phyloP scores from a whole-genome alignment of 2,797 vertebrate genomes.

The Parotocinclus haroldoi region DNA sequence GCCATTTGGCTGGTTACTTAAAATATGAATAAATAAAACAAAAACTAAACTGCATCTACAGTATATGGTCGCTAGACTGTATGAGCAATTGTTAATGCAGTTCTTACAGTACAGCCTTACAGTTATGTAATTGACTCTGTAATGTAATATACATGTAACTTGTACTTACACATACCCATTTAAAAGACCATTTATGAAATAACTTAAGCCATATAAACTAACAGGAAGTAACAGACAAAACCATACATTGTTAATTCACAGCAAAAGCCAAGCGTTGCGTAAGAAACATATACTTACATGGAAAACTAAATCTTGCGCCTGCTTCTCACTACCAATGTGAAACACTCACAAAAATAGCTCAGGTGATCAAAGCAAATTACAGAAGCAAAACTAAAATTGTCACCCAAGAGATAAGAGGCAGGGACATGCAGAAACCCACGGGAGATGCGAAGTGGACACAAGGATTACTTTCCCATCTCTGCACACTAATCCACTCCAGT shows the following conservation, averaged over 20 bases:
- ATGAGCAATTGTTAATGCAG: too few species aligned
- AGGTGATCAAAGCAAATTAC: constrained; percentile 54
- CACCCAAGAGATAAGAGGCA: constrained; percentile 47
- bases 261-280: neutral
- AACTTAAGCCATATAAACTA: neutral
- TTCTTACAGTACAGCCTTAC: too few species aligned
- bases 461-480: constrained; percentile 45
- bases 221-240: constrained; percentile 26
- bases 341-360: constrained; percentile 46
- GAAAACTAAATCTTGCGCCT: constrained; percentile 59
- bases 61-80: too few species aligned
- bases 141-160: neutral
- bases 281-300: constrained; percentile 64
- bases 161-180: neutral
- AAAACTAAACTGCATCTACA: too few species aligned
- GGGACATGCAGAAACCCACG: constrained; percentile 21
- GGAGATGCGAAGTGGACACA: constrained; percentile 17
- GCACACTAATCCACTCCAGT: constrained; percentile 64
- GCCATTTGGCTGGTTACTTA: too few species aligned
- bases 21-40: too few species aligned
- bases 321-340: constrained; percentile 54
- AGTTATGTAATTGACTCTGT: too few species aligned
- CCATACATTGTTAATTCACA: constrained; percentile 30
- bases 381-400: constrained; percentile 52
- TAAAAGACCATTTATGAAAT: neutral